Conservation (phyloP, 2,113 vertebrate genomes). For the Equus quagga region DNA sequence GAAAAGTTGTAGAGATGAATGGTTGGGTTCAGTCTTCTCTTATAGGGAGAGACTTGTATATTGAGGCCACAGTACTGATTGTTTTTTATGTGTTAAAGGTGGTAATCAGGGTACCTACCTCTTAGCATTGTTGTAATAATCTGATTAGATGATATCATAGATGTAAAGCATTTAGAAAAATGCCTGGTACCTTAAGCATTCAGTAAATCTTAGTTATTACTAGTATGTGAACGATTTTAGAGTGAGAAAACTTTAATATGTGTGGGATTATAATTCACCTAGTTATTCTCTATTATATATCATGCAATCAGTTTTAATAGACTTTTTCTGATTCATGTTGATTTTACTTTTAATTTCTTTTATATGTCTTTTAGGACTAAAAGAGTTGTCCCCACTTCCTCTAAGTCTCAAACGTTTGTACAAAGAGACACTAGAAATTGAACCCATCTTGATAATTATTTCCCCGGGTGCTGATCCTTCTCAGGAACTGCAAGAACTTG, state of each 20-base stretch:
- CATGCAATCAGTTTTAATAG: background rate
- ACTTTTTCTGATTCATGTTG: background rate
- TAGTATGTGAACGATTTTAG: background rate
- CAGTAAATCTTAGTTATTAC: background rate
- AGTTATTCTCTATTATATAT: background rate
- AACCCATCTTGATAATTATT: constrained; percentile 97
- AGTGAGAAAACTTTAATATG: background rate
- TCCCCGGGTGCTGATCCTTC: constrained; percentile 98
- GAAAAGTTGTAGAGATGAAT: background rate
- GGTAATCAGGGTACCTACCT: background rate
- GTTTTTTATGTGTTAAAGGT: background rate
- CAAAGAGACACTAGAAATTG: constrained; percentile 94
- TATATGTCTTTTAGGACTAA: constrained; percentile 90
- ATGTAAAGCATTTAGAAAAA: background rate
- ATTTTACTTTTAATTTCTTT: constrained; percentile 53
- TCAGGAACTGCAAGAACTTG: constrained; percentile 97
- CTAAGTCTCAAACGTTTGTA: constrained; percentile 95
- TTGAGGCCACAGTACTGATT: background rate
- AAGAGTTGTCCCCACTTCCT: constrained; percentile 94
- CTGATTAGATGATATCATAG: background rate
- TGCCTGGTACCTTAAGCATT: background rate
- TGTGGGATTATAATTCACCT: background rate
- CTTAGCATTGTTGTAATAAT: background rate
- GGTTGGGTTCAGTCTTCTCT: background rate
- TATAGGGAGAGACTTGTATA: background rate